A percentile compares a stretch with the other conserved stretches of the same genome.
These are phyloP conservation scores for Hedychridium roseum DNA, from an alignment of 2,888 invertebrate species.

Conservation along the genomic window DNA sequence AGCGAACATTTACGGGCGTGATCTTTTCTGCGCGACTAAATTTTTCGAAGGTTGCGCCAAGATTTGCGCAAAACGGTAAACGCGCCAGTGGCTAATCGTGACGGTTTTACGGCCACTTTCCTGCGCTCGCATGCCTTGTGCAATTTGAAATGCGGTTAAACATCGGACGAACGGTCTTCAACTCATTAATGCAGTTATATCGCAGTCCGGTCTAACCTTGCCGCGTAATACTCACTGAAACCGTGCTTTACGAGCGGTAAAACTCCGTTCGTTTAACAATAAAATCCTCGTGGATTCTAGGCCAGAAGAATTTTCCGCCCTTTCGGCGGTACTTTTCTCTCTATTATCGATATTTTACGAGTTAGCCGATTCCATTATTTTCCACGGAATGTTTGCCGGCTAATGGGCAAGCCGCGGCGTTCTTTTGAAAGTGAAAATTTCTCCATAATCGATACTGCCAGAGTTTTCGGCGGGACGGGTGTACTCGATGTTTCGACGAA, in stretches of 20 bases:
- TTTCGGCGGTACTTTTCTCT: too few species aligned
- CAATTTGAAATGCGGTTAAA: constrained; percentile 5
- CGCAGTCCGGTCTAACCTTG: constrained; percentile 6
- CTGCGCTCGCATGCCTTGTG: constrained; percentile 4
- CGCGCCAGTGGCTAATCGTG: constrained; percentile 12
- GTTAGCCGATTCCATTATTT: too few species aligned
- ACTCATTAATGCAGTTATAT: not conserved
- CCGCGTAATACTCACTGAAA: constrained; percentile 7
- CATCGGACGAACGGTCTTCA: too few species aligned
- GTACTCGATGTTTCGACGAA: too few species aligned
- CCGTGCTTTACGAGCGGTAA: constrained; percentile 2
- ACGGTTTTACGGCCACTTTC: constrained; percentile 4
- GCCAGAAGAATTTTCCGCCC: constrained; percentile 10
- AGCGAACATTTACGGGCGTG: too few species aligned
- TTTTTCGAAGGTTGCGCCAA: constrained; percentile 8
- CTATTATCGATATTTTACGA: too few species aligned
- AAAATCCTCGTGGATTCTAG: constrained; percentile 1
- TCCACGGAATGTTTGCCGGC: too few species aligned
- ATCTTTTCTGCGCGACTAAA: too few species aligned
- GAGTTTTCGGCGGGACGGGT: too few species aligned
- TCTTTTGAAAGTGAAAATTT: too few species aligned
- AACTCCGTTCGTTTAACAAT: constrained; percentile 10
- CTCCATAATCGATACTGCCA: too few species aligned
- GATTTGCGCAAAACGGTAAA: constrained; percentile 10
- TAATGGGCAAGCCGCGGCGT: too few species aligned